Evolutionary conservation across 1,140 invertebrate genomes (phyloP), one percentile per base, ranked within the genome.

Genomic region (Bombus huntii): DNA sequence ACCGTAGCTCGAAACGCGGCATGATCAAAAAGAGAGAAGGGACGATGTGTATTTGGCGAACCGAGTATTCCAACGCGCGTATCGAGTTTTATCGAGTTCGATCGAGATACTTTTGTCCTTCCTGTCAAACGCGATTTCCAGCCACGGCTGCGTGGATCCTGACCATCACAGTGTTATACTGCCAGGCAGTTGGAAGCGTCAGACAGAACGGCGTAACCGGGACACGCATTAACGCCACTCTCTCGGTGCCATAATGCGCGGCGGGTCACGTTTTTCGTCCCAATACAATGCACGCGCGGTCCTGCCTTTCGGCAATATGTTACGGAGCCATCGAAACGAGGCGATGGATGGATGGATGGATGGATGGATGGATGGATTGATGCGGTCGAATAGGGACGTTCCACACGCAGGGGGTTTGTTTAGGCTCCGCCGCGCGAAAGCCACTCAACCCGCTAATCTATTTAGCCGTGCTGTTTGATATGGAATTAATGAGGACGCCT

Each of bases 401-500:
- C 10, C 53, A n/a, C 44, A 13, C 47, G 75, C 81, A 25, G 89
- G 87, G 91, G 91, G 93, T 94, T 95, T 94, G 93, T 93, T 94
- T 94, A 94, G 93, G 93, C 90, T 91, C 85, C 85, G 86, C 86
- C 81, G 86, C 88, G 91, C 92, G 89, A 93, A 94, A 94, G 92
- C 91, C 93, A 94, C 93, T 94, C 93, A 93, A 94, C 92, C 93
- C 92, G 92, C 93, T 95, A 95, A 95, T 95, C 94, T 95, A 94
- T 95, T 95, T 95, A 95, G 92, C 92, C 92, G 91, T 93, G 92
- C 91, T 95, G 94, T 95, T 95, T 95, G 94, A 95, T 95, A 95
- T 94, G 93, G 94, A 95, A 95, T 95, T 95, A 95, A 95, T 95
- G 93, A 95, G 93, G 83, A 75, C 83, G 86, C 85, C 72, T 74